Evolutionary conservation across 2,888 invertebrate genomes (phyloP).

Genomic region (Timema cristinae): DNA sequence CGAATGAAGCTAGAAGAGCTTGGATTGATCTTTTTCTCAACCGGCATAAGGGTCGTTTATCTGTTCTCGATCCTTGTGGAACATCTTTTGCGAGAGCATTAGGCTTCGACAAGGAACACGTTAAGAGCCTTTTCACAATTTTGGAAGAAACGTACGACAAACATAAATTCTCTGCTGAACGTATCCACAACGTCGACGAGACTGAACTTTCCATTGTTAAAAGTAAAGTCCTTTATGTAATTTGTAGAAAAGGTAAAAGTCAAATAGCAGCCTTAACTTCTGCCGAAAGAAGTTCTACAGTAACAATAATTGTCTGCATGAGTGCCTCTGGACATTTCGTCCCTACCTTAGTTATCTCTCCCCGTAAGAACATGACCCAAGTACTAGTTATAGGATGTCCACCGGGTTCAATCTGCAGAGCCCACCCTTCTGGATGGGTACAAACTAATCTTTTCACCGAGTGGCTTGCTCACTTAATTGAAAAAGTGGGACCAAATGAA

Average conservation of each 20-base stretch:
- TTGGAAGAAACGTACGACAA: not conserved
- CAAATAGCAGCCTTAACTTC: conserved; percentile 20
- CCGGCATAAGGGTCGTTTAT: not conserved
- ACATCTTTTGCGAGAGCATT: conserved; percentile 15
- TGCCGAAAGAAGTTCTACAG: conserved; percentile 13
- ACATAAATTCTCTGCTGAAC: conserved; percentile 2
- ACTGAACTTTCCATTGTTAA: conserved; percentile 18
- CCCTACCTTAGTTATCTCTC: conserved; percentile 14
- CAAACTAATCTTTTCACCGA: conserved; percentile 14
- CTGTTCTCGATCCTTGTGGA: not conserved
- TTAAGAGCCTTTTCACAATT: conserved; percentile 12
- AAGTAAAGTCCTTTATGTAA: conserved; percentile 21
- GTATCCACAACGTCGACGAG: conserved; percentile 19
- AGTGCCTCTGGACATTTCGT: conserved; percentile 19
- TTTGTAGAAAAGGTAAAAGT: conserved; percentile 17
- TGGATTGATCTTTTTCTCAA: not conserved
- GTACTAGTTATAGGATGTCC: conserved; percentile 11
- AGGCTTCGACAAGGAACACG: conserved; percentile 19
- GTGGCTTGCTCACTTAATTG: conserved; percentile 14
- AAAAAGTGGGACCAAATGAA: conserved; percentile 6
- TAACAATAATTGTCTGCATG: conserved; percentile 19
- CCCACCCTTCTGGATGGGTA: conserved; percentile 19
- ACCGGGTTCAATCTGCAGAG: conserved; percentile 5
- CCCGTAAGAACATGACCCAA: conserved; percentile 9
- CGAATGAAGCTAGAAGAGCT: not conserved